phyloP scores from a whole-genome alignment of 2,797 vertebrate species.

The Pterois miles region DNA sequence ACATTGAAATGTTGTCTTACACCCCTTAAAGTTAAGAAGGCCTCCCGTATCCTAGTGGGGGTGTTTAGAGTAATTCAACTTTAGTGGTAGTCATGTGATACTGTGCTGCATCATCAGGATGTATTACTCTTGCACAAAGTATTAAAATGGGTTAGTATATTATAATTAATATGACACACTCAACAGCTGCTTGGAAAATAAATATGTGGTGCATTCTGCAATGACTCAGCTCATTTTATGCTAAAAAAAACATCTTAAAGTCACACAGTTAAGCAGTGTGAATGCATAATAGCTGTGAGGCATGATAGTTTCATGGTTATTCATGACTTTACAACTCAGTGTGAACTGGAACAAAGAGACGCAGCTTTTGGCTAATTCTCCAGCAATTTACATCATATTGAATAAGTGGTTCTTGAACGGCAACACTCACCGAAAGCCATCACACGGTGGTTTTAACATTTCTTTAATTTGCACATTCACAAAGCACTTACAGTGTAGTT shows the following conservation, averaged over 20 bases:
- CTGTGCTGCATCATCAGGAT: accelerated
- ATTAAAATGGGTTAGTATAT: not conserved
- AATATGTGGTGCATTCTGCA: not conserved
- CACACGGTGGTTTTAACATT: not conserved
- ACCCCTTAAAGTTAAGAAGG: too few species aligned
- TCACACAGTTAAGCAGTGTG: not conserved
- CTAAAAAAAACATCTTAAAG: slow-evolving; percentile 4
- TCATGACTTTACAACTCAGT: not conserved
- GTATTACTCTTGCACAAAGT: not conserved
- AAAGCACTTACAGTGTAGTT: not conserved
- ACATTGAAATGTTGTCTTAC: too few species aligned
- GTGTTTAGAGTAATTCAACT: accelerated
- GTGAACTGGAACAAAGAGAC: not conserved
- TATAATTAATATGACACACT: not conserved
- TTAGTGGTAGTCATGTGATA: not conserved
- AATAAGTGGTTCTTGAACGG: too few species aligned
- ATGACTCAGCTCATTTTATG: not conserved
- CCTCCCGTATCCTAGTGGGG: too few species aligned
- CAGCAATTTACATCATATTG: not conserved
- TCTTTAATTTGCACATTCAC: not conserved
- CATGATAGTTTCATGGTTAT: not conserved
- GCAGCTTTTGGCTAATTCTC: not conserved
- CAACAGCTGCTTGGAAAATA: not conserved
- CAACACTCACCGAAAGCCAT: not conserved
- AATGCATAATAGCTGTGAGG: not conserved